Percentiles rank a stretch among this genome's conserved stretches.
phyloP scores from a whole-genome alignment of 1,140 invertebrate species.

The Drosophila hydei region DNA sequence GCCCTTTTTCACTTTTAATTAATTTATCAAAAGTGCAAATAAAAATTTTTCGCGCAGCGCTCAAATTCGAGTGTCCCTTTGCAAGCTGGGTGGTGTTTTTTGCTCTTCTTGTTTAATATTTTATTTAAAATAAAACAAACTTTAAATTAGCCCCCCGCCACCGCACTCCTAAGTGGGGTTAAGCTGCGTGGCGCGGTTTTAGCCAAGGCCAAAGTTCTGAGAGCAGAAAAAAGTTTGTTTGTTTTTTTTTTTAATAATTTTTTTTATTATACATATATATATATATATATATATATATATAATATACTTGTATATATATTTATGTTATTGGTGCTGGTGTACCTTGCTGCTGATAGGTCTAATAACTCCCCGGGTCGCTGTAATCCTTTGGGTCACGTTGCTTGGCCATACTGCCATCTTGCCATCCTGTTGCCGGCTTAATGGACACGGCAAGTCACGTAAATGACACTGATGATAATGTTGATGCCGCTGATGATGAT shows the following conservation, averaged over 20 bases:
- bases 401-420: conserved; percentile 6
- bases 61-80: conserved; percentile 35
- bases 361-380: conserved; percentile 75
- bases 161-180: conserved; percentile 65
- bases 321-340: conserved; percentile 24
- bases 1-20: conserved; percentile 73
- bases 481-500: conserved; percentile 55
- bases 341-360: conserved; percentile 63
- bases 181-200: conserved; percentile 63
- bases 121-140: conserved; percentile 75
- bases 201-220: conserved; percentile 71
- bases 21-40: conserved; percentile 82
- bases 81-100: neutral
- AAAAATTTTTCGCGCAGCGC: conserved; percentile 57
- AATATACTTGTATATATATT: too few species aligned
- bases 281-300: conserved; percentile 25
- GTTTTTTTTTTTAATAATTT: conserved; percentile 13
- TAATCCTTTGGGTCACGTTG: conserved; percentile 70
- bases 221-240: conserved; percentile 31
- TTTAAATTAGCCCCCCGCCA: conserved; percentile 68
- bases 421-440: conserved; percentile 48
- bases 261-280: conserved; percentile 15
- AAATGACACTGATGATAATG: conserved; percentile 68
- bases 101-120: conserved; percentile 53
- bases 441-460: conserved; percentile 74